phyloP scores from a whole-genome alignment of 2,797 vertebrate species.

The Sardinella longiceps region DNA sequence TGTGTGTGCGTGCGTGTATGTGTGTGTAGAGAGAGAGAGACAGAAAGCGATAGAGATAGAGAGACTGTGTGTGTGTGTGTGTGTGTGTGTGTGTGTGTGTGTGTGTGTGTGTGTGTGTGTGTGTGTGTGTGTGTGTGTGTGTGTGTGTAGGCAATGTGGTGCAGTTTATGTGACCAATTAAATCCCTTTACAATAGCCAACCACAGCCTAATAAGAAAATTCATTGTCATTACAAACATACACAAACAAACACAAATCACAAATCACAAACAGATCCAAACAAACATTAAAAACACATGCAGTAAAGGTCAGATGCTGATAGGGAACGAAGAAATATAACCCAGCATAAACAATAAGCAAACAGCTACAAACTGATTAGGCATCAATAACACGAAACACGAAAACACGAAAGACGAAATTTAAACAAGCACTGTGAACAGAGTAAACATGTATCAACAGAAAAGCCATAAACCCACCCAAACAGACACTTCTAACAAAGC shows the following conservation, averaged over 20 bases:
- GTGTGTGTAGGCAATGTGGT: not conserved
- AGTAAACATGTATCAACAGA: not conserved
- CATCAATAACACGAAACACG: not conserved
- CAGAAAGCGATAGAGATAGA: not conserved
- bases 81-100: not conserved
- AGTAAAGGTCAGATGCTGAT: not conserved
- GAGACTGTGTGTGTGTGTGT: not conserved
- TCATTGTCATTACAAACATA: not conserved
- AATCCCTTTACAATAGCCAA: not conserved
- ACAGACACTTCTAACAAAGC: not conserved
- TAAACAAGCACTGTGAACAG: not conserved
- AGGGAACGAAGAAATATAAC: not conserved
- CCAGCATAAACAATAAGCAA: not conserved
- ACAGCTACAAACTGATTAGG: not conserved
- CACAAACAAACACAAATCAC: not conserved
- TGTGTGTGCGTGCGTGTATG: conserved; percentile 1
- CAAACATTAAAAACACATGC: not conserved
- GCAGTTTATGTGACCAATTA: not conserved
- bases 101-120: not conserved
- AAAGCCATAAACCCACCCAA: not conserved
- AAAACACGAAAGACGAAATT: not conserved
- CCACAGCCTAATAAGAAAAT: not conserved
- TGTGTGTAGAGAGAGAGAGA: too few species aligned
- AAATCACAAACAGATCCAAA: not conserved
- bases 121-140: not conserved